Evolutionary conservation across 2,113 vertebrate species (phyloP).

Genomic region (Halichoerus grypus): DNA sequence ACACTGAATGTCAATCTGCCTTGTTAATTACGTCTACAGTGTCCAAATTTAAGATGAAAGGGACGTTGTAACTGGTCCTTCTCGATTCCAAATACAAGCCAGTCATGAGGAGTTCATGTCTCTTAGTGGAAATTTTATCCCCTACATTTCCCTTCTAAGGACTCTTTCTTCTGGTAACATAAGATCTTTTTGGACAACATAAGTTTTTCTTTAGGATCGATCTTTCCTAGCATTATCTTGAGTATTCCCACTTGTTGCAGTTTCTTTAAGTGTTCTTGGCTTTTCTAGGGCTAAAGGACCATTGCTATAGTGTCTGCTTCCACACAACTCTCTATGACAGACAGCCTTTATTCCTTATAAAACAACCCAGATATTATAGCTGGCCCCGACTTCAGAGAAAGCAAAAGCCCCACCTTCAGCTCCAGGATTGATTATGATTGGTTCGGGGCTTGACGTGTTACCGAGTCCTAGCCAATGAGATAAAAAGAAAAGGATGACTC

Average conservation of each 20-base stretch:
- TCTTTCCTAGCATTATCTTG: background rate
- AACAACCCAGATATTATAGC: background rate
- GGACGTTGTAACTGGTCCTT: background rate
- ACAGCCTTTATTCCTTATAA: background rate
- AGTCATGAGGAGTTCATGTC: background rate
- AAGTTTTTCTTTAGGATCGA: background rate
- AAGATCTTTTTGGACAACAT: background rate
- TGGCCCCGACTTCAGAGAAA: background rate
- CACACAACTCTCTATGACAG: background rate
- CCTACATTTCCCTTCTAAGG: background rate
- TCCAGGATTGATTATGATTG: background rate
- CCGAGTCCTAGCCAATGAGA: background rate
- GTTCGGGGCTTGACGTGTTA: background rate
- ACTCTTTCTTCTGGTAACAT: background rate
- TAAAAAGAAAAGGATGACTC: background rate
- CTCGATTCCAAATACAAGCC: constrained; percentile 14
- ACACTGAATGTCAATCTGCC: background rate
- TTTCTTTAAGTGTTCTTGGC: background rate
- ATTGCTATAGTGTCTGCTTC: background rate
- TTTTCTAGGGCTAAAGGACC: background rate
- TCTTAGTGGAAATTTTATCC: background rate
- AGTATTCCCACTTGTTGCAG: background rate
- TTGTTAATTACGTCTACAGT: background rate
- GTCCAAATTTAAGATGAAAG: background rate
- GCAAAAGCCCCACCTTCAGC: background rate